These are phyloP conservation scores for Oreohelix idahoensis DNA, from an alignment of 1,140 invertebrate species.

Conservation along the genomic window DNA sequence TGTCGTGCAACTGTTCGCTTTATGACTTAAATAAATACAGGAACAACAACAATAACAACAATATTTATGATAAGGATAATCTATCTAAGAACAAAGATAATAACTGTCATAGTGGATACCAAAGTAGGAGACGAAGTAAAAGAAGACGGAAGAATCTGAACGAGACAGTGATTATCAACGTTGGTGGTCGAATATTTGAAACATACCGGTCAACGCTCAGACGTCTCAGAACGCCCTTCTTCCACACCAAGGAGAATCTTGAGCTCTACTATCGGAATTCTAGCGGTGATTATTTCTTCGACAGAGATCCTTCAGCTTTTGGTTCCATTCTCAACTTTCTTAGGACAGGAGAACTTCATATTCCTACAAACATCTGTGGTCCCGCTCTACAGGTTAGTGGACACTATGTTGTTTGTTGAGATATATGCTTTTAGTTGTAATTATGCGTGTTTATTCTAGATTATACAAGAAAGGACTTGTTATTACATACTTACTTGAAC, in stretches of 20 bases:
- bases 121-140: background rate
- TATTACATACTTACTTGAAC: too few relatives aligned
- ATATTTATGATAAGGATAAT: too few relatives aligned
- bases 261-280: slow-evolving; percentile 75
- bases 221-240: slow-evolving; percentile 58
- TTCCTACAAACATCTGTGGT: slow-evolving; percentile 67
- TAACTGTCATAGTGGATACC: too few relatives aligned
- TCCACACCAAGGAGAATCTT: slow-evolving; percentile 58
- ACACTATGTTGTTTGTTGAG: too few relatives aligned
- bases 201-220: slow-evolving; percentile 61
- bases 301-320: slow-evolving; percentile 66
- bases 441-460: too few relatives aligned
- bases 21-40: too few relatives aligned
- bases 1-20: too few relatives aligned
- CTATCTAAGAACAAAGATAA: too few relatives aligned
- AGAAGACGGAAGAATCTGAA: slow-evolving; percentile 15
- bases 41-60: too few relatives aligned
- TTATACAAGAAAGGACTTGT: too few relatives aligned
- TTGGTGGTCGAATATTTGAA: slow-evolving; percentile 66
- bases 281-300: slow-evolving; percentile 77
- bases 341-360: slow-evolving; percentile 68
- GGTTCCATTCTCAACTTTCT: slow-evolving; percentile 65
- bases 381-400: slow-evolving; percentile 45
- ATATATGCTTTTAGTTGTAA: too few relatives aligned
- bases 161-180: slow-evolving; percentile 64